Evolutionary conservation across 2,797 vertebrate genomes (phyloP).

Genomic region (Gallinago solitaria): DNA sequence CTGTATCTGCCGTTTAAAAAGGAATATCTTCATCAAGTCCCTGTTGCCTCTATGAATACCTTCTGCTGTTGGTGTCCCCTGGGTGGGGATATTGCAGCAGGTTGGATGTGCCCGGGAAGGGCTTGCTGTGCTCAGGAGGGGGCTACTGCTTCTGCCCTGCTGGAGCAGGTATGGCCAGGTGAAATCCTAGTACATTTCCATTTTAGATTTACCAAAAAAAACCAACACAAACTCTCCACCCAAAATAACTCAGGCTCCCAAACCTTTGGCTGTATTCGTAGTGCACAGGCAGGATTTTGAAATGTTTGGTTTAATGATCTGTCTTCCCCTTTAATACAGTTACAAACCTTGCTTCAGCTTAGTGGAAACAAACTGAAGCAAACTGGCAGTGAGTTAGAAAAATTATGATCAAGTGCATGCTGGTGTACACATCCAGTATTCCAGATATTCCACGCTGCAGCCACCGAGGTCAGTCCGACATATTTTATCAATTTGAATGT

Average conservation of each 20-base stretch:
- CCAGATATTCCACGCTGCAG: not conserved
- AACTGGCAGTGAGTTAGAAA: not conserved
- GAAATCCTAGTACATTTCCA: not conserved
- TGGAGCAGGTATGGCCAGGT: not conserved
- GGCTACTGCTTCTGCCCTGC: not conserved
- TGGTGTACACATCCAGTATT: not conserved
- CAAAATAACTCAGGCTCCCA: not conserved
- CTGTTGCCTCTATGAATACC: accelerated
- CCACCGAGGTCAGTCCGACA: not conserved
- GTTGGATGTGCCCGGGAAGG: not conserved
- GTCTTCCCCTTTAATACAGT: not conserved
- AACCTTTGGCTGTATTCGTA: not conserved
- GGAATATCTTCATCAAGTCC: not conserved
- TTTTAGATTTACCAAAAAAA: not conserved
- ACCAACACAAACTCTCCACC: not conserved
- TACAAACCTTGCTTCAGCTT: not conserved
- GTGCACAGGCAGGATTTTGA: not conserved
- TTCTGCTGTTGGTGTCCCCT: not conserved
- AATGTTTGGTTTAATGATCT: not conserved
- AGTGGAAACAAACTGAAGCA: not conserved
- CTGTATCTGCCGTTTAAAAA: not conserved
- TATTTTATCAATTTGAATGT: conserved; percentile 16
- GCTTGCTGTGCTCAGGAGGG: not conserved
- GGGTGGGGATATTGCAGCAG: not conserved
- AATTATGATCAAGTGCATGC: not conserved